Conservation (phyloP, 2,888 invertebrate genomes). For the Lochmaea crataegi region DNA sequence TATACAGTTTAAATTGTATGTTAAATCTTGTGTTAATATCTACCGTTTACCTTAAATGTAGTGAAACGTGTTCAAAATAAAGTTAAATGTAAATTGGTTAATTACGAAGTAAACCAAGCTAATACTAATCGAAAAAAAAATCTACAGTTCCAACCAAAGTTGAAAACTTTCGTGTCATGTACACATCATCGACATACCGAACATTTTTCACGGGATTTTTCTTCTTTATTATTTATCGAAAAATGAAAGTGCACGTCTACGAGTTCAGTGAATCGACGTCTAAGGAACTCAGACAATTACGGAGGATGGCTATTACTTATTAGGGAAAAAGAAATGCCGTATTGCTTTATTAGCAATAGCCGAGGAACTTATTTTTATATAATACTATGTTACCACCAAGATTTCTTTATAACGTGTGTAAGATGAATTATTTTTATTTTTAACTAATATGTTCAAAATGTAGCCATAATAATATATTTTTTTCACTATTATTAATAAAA, state of each 20-base stretch:
- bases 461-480: no score
- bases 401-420: background rate
- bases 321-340: slow-evolving; percentile 21
- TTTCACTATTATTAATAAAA: no score
- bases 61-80: background rate
- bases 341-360: slow-evolving; percentile 15
- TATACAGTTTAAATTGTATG: background rate
- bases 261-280: slow-evolving; percentile 29
- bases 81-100: slow-evolving; percentile 5
- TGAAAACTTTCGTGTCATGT: slow-evolving; percentile 7
- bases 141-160: background rate
- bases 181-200: slow-evolving; percentile 22
- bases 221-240: slow-evolving; percentile 27
- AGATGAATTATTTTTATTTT: no score
- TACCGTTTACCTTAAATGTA: slow-evolving; percentile 1
- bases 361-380: background rate
- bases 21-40: slow-evolving; percentile 1
- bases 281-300: slow-evolving; percentile 31
- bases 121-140: background rate
- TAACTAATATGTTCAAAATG: no score
- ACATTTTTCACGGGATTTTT: slow-evolving; percentile 25
- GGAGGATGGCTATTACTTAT: slow-evolving; percentile 10
- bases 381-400: background rate
- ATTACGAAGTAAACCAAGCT: background rate
- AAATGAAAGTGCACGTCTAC: slow-evolving; percentile 32